Percentiles rank a stretch among this genome's conserved stretches.
phyloP scores from a whole-genome alignment of 2,113 vertebrate species.

The Meleagris gallopavo region DNA sequence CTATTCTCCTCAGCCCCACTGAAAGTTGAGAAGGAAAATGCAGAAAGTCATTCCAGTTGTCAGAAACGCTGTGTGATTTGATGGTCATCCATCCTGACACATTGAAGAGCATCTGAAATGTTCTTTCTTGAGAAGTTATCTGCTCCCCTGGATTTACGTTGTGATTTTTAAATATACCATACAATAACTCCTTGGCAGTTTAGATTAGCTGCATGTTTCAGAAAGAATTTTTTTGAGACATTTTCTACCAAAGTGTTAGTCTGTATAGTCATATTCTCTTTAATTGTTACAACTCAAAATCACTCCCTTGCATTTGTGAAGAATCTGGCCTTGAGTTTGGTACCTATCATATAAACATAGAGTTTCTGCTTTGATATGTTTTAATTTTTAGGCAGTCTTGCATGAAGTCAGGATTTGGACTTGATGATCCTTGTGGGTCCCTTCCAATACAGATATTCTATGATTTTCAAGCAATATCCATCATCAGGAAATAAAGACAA shows the following conservation, averaged over 20 bases:
- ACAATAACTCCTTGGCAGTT: neutral
- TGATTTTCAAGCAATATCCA: neutral
- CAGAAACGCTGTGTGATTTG: neutral
- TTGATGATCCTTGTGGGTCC: neutral
- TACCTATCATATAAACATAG: neutral
- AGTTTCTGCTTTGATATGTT: neutral
- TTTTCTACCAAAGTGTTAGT: neutral
- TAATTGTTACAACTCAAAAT: neutral
- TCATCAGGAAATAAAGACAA: neutral
- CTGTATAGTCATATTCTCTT: neutral
- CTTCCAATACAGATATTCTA: neutral
- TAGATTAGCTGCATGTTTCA: neutral
- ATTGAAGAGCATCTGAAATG: neutral
- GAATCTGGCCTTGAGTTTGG: neutral
- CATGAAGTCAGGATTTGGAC: neutral
- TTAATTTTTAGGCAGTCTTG: neutral
- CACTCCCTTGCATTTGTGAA: neutral
- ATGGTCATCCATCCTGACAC: neutral
- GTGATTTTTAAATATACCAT: neutral
- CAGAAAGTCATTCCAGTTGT: neutral
- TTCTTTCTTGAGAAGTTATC: neutral
- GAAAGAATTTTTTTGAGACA: neutral
- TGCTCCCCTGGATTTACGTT: neutral
- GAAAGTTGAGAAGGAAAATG: neutral
- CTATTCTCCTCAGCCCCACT: neutral